These are phyloP conservation scores for Pitta sordida DNA, from an alignment of 2,113 vertebrate species.

Conservation along the genomic window DNA sequence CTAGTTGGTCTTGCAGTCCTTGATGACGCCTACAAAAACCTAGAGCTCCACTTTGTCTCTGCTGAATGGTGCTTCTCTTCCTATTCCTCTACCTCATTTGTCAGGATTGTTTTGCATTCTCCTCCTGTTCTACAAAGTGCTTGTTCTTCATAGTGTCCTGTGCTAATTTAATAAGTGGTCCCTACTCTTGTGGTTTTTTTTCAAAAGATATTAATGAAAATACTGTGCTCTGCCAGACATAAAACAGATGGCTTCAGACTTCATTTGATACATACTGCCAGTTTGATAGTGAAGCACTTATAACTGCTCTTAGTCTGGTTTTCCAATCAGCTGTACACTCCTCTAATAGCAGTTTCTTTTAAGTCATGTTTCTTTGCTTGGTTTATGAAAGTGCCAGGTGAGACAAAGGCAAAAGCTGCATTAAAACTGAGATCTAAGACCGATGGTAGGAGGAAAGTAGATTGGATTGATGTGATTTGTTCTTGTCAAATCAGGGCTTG, in stretches of 20 bases:
- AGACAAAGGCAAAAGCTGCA: not conserved
- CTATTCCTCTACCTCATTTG: not conserved
- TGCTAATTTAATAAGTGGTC: slow-evolving; percentile 52
- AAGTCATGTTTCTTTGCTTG: not conserved
- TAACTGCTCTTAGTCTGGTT: slow-evolving; percentile 50
- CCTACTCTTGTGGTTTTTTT: not conserved
- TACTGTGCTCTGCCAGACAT: slow-evolving; percentile 49
- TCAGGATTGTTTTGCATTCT: slow-evolving; percentile 35
- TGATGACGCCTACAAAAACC: not conserved
- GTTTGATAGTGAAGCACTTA: slow-evolving; percentile 56
- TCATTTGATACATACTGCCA: slow-evolving; percentile 46
- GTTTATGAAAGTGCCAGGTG: slow-evolving; percentile 44
- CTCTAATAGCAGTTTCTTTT: slow-evolving; percentile 32
- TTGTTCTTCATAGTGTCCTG: slow-evolving; percentile 43
- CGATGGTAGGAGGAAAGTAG: slow-evolving; percentile 3
- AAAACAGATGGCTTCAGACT: slow-evolving; percentile 66
- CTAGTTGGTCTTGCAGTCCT: not conserved
- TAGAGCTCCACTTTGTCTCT: not conserved
- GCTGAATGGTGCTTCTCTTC: not conserved
- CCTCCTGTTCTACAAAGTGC: not conserved
- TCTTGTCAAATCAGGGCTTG: not conserved
- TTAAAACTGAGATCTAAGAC: slow-evolving; percentile 40
- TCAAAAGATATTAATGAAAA: slow-evolving; percentile 51
- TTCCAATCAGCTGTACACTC: slow-evolving; percentile 33
- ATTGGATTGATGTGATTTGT: slow-evolving; percentile 40